Conservation (phyloP, 2,888 invertebrate genomes). For the Vandiemenella viatica region DNA sequence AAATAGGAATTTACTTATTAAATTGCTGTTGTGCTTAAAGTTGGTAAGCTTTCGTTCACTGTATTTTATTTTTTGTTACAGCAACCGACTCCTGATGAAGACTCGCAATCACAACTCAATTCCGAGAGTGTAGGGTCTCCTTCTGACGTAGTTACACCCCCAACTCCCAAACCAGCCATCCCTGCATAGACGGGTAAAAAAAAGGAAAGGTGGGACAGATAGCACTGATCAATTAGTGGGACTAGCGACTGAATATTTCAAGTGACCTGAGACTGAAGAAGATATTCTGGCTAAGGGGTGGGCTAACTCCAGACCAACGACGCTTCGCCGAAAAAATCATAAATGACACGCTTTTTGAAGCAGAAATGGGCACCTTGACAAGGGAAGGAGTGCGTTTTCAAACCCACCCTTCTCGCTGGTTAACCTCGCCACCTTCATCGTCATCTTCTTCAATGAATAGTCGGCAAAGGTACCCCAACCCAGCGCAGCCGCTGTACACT, state of each 20-base stretch:
- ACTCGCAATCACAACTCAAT: background rate
- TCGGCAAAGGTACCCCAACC: background rate
- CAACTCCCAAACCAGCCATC: background rate
- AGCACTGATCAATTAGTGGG: constrained; percentile 1
- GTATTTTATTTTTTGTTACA: background rate
- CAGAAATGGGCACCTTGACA: background rate
- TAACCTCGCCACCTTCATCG: background rate
- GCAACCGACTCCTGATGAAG: background rate
- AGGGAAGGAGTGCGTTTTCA: background rate
- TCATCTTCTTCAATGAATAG: background rate
- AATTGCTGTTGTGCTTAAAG: background rate
- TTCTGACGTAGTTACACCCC: background rate
- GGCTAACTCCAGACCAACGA: background rate
- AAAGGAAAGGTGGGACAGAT: background rate
- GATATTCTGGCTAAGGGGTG: background rate
- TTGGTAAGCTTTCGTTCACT: background rate
- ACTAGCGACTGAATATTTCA: too few species aligned
- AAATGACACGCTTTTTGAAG: constrained; percentile 3
- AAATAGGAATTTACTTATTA: background rate
- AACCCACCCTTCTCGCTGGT: background rate
- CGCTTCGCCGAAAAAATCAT: constrained; percentile 3
- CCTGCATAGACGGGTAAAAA: background rate
- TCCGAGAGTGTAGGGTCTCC: background rate
- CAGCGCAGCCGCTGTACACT: background rate
- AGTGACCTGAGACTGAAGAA: background rate